Evolutionary conservation across 2,113 vertebrate genomes (phyloP).

Genomic region (human): GRCh38 chr11:87269001-87269500

Average conservation of each 20-base stretch:
- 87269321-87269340: too few species aligned
- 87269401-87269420: too few species aligned
- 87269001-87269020: not conserved
- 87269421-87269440: too few species aligned
- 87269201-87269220: not conserved
- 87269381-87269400: too few species aligned
- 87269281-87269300: not conserved
- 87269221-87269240: not conserved
- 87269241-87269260: not conserved
- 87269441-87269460: too few species aligned
- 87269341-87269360: too few species aligned
- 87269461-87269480: too few species aligned
- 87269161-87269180: not conserved
- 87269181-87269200: not conserved
- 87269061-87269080: not conserved
- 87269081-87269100: too few species aligned
- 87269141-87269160: constrained; percentile 12
- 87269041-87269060: not conserved
- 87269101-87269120: too few species aligned
- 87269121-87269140: not conserved
- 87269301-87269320: not conserved
- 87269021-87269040: not conserved
- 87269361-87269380: too few species aligned
- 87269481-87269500: too few species aligned
- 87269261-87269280: not conserved